Evolutionary conservation across 2,797 vertebrate species (phyloP).

Genomic region (Chelidonichthys spinosus): DNA sequence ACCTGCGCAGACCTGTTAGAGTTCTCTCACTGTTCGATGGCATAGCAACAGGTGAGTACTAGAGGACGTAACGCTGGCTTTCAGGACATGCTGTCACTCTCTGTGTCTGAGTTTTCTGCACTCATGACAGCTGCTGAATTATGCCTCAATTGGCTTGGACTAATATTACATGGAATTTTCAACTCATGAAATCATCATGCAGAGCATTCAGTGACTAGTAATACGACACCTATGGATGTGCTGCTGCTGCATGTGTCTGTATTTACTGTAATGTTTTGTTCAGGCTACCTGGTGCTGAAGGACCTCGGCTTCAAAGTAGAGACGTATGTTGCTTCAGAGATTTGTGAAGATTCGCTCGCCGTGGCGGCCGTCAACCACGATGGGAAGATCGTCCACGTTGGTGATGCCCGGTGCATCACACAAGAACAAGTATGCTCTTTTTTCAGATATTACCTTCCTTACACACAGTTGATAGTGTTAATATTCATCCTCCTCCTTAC

Average conservation of each 20-base stretch:
- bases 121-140: no score
- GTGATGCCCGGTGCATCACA: conserved; percentile 86
- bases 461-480: neutral
- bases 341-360: conserved; percentile 89
- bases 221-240: no score
- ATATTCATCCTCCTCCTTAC: neutral
- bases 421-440: conserved; percentile 83
- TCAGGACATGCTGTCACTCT: neutral
- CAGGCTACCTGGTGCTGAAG: conserved; percentile 92
- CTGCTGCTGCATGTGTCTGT: neutral
- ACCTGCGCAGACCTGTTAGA: conserved; percentile 85
- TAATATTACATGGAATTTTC: no score
- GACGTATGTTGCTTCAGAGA: conserved; percentile 91
- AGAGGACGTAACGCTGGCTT: no score
- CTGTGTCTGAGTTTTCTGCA: no score
- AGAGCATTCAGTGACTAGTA: no score
- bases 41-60: conserved; percentile 88
- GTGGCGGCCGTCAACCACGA: conserved; percentile 86
- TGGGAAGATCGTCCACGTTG: conserved; percentile 88
- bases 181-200: no score
- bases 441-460: neutral
- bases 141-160: no score
- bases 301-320: conserved; percentile 94
- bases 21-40: conserved; percentile 95
- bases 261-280: neutral